phyloP scores from a whole-genome alignment of 2,797 vertebrate species.

The Sebastes trivittatus region DNA sequence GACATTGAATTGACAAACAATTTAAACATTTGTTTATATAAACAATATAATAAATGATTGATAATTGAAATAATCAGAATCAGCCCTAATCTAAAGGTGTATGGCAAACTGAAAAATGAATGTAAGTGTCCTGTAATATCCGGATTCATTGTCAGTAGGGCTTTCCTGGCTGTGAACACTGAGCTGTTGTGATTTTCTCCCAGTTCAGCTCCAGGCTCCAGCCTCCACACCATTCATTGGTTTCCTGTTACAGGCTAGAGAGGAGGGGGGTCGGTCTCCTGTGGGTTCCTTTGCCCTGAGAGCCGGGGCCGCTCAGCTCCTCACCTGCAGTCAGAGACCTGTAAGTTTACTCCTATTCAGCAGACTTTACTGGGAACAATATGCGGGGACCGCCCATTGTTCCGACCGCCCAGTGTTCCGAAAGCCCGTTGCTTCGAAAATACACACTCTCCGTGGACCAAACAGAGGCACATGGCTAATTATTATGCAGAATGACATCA shows the following conservation, averaged over 20 bases:
- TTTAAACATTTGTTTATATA: no score
- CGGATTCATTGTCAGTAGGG: background rate
- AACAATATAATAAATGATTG: background rate
- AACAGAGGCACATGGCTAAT: no score
- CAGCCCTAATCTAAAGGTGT: background rate
- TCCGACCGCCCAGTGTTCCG: no score
- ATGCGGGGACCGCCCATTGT: background rate
- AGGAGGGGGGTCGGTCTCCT: conserved; percentile 63
- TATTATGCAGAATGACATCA: no score
- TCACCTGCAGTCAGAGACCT: conserved; percentile 68
- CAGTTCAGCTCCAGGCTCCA: conserved; percentile 78
- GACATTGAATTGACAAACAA: background rate
- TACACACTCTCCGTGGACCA: no score
- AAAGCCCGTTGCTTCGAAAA: no score
- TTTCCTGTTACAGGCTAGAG: conserved; percentile 84
- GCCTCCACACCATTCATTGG: conserved; percentile 69
- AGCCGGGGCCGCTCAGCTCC: conserved; percentile 48
- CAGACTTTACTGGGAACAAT: background rate
- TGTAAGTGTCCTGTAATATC: background rate
- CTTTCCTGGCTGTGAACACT: background rate
- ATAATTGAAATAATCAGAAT: background rate
- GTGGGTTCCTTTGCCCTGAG: conserved; percentile 79
- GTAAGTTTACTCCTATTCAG: conserved; percentile 67
- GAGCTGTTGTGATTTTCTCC: background rate
- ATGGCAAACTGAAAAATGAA: background rate